Evolutionary conservation across 2,113 vertebrate genomes (phyloP).

Genomic region (Phyllostomus discolor): DNA sequence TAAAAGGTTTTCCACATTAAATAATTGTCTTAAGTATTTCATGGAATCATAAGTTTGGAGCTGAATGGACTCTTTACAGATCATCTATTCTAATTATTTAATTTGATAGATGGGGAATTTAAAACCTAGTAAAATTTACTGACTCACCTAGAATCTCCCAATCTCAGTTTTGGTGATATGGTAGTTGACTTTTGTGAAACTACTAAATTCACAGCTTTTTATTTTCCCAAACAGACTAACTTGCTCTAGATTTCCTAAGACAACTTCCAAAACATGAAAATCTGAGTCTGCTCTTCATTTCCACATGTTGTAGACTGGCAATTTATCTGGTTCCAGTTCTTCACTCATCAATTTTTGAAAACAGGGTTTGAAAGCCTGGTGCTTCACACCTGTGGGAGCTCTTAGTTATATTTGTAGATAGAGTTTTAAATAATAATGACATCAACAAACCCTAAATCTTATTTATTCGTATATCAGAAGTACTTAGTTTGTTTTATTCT

Average conservation of each 20-base stretch:
- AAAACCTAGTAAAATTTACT: not conserved
- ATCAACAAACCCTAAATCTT: not conserved
- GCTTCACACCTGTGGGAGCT: not conserved
- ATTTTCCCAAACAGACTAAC: not conserved
- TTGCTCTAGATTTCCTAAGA: not conserved
- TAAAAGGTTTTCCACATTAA: not conserved
- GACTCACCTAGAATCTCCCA: not conserved
- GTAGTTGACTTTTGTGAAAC: not conserved
- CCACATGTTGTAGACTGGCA: not conserved
- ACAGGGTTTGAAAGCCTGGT: not conserved
- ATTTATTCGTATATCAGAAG: not conserved
- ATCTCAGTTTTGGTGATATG: constrained; percentile 16
- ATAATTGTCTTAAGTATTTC: not conserved
- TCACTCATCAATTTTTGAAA: not conserved
- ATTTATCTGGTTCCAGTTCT: not conserved
- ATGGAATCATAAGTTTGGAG: not conserved
- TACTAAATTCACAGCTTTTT: not conserved
- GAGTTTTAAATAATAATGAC: not conserved
- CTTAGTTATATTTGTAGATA: not conserved
- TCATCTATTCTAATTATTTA: not conserved
- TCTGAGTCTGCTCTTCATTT: not conserved
- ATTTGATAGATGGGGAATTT: not conserved
- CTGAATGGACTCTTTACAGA: not conserved
- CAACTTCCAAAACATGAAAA: not conserved
- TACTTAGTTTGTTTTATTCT: not conserved